Base-by-base conservation (phyloP, 1,140 invertebrate species). In the Penaeus chinensis region DNA sequence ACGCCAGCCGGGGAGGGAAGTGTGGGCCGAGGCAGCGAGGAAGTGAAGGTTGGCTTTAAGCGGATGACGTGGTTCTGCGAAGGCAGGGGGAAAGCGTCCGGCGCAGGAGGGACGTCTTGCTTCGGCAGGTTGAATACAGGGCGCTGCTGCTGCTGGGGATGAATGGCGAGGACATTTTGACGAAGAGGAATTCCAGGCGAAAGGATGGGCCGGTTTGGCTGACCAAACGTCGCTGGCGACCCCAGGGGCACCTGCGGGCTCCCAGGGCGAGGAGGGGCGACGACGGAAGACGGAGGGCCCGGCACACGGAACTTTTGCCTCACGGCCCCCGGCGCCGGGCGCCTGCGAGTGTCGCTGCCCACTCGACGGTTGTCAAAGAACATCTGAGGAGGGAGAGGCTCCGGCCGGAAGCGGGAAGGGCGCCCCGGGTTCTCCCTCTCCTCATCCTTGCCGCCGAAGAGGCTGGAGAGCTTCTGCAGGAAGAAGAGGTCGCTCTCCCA, bases 401-500 rank as follows among this genome's bases (percentile, higher is more conserved):
- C 60, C 19, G 85, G 85, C 22, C 84, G 76, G 22, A 47, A 62
- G 13, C 60, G 54, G 11, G 77, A 78, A 22, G 20, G 63, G 7
- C 47, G 47, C 47, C 47, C 47, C 47, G 11, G 47, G 47, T 77
- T 85, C 71, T 22, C 42, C n/a, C 54, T 47, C 20, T 76, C 80
- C 19, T 83, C 32, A 13, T 76, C 66, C 32, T 32, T 32, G 20
- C 79, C 79, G 54, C 80, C 80, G 69, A 87, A 87, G 8, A 87
- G 32, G 0, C 80, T 79, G 0, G 85, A 82, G 20, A 87, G 24
- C 74, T 87, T 87, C 24, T 87, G 80, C 8, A 87, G 61, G 80
- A 87, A 87, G 69, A 87, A 87, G 22, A 87, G 60, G 69, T 87
- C 85, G 63, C 80, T 87, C 60, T 87, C 85, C 85, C 85, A 87